A percentile compares a stretch with the other conserved stretches of the same genome.
Conservation (phyloP, 2,888 invertebrate species). For the Euphydryas editha region DNA sequence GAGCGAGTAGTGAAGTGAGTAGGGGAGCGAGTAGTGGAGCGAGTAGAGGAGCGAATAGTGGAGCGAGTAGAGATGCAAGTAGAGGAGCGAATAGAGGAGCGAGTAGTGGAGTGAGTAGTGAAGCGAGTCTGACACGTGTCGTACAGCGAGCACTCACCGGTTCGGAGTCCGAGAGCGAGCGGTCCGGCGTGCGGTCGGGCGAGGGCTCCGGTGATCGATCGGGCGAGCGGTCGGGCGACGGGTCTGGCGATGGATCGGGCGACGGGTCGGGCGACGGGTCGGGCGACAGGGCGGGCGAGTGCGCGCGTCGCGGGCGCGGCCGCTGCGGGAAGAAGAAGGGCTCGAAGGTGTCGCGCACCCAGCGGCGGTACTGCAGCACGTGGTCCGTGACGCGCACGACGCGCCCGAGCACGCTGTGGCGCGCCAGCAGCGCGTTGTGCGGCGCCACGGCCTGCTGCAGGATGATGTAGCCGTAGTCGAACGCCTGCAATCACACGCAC, state of each 20-base stretch:
- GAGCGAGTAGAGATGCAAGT: no score
- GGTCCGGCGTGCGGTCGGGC: constrained; percentile 31
- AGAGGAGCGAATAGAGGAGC: no score
- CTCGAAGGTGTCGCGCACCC: constrained; percentile 77
- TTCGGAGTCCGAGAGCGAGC: constrained; percentile 50
- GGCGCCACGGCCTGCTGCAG: constrained; percentile 89
- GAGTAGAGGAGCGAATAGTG: no score
- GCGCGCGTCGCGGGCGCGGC: constrained; percentile 40
- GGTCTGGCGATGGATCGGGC: not conserved
- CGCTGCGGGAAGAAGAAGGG: constrained; percentile 71
- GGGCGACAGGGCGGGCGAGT: constrained; percentile 35
- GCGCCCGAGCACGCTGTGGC: constrained; percentile 91
- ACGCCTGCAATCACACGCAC: constrained; percentile 87
- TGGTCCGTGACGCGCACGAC: constrained; percentile 97
- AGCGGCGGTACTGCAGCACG: constrained; percentile 87
- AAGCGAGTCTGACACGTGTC: no score
- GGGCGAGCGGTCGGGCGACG: constrained; percentile 31
- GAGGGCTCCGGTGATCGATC: constrained; percentile 30
- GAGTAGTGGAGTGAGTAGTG: no score
- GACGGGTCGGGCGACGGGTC: constrained; percentile 31
- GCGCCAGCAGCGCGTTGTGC: constrained; percentile 77
- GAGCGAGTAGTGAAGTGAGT: no score
- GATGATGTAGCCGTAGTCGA: constrained; percentile 97
- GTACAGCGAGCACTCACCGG: constrained; percentile 46
- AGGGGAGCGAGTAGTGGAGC: no score